A percentile compares a stretch with the other conserved stretches of the same genome.
Evolutionary conservation across 2,888 invertebrate species (phyloP).

Genomic region (Orthosia incerta): DNA sequence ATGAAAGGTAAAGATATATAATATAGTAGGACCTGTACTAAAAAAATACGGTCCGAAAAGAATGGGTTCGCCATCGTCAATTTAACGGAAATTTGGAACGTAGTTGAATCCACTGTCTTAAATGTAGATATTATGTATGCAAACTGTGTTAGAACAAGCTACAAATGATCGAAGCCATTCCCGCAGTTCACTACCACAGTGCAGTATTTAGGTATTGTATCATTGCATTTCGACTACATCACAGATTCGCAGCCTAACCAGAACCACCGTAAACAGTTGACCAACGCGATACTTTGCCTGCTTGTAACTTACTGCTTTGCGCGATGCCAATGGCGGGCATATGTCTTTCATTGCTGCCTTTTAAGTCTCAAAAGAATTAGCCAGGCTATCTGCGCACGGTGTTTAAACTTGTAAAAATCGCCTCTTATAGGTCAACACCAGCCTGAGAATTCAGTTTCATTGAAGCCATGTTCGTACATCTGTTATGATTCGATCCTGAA

Average conservation of each 20-base stretch:
- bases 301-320: neutral
- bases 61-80: too few relatives aligned
- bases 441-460: neutral
- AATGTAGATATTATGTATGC: neutral
- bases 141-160: neutral
- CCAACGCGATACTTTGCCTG: neutral
- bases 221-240: neutral
- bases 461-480: neutral
- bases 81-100: too few relatives aligned
- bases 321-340: neutral
- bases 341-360: neutral
- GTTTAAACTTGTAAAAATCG: too few relatives aligned
- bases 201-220: constrained; percentile 6
- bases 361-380: neutral
- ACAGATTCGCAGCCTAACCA: constrained; percentile 14
- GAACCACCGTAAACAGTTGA: neutral
- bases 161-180: neutral
- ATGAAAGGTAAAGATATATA: neutral
- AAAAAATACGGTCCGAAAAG: neutral
- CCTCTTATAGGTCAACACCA: neutral
- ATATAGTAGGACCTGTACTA: neutral
- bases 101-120: neutral
- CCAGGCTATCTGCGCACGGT: neutral
- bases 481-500: neutral
- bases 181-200: constrained; percentile 4